Conservation (phyloP, 2,113 vertebrate genomes). For the Eubucco bourcierii region DNA sequence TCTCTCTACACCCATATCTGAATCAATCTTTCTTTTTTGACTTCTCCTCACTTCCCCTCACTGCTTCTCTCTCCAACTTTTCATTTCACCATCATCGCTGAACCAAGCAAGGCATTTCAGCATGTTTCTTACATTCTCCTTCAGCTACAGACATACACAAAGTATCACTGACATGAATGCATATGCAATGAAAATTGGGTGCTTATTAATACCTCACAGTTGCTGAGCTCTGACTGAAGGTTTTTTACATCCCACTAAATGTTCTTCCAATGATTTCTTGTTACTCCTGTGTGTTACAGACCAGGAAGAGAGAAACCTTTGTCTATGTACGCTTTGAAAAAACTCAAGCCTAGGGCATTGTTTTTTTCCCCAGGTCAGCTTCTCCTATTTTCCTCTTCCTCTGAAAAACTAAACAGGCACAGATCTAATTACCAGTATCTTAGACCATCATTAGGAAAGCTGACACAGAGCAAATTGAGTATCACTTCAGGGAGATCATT, state of each 20-base stretch:
- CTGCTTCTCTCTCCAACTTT: background rate
- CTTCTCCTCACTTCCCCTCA: background rate
- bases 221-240: background rate
- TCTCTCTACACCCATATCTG: background rate
- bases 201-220: background rate
- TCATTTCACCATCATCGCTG: background rate
- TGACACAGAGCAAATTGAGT: background rate
- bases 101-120: background rate
- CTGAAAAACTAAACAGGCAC: background rate
- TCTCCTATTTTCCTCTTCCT: background rate
- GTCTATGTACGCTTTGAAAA: background rate
- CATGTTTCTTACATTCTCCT: background rate
- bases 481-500: conserved; percentile 30
- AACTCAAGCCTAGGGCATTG: background rate
- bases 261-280: background rate
- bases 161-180: background rate
- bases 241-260: background rate
- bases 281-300: background rate
- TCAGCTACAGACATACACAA: background rate
- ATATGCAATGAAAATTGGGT: background rate
- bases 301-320: background rate
- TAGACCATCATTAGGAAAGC: background rate
- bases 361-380: background rate
- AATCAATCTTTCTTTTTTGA: background rate
- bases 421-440: conserved; percentile 15